Conservation (phyloP, 2,888 invertebrate species). For the Caenorhabditis doughertyi region DNA sequence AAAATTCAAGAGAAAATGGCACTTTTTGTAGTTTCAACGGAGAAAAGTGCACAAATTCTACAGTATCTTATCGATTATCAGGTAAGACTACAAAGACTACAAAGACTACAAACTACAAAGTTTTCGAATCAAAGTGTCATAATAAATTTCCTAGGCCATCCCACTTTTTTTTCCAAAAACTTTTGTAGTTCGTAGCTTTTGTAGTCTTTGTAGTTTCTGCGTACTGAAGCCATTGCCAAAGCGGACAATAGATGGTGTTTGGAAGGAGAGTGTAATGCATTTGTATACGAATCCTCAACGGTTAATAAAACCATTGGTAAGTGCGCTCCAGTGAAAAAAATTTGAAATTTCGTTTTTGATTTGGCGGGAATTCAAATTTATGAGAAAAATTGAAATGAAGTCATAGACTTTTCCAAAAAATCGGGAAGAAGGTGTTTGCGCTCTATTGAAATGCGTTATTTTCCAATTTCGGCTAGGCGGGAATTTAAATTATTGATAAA, state of each 20-base stretch:
- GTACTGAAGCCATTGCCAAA: conserved; percentile 26
- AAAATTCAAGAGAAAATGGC: conserved; percentile 65
- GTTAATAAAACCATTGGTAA: conserved; percentile 61
- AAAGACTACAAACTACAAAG: neutral
- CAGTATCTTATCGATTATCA: conserved; percentile 51
- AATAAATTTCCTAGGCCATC: too few species aligned
- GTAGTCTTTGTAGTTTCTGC: conserved; percentile 34
- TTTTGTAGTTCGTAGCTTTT: too few species aligned
- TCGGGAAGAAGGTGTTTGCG: too few species aligned
- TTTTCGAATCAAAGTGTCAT: too few species aligned
- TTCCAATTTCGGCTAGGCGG: too few species aligned
- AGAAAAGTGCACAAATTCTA: conserved; percentile 24
- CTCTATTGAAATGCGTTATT: too few species aligned
- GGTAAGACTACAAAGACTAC: neutral
- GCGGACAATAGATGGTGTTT: conserved; percentile 59
- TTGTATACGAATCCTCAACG: conserved; percentile 46
- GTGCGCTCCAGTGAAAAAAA: neutral
- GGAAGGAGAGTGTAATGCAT: conserved; percentile 70
- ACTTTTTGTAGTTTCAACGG: conserved; percentile 55
- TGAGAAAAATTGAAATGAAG: too few species aligned
- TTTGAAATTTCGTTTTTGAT: too few species aligned
- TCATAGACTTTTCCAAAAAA: too few species aligned
- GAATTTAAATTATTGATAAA: too few species aligned
- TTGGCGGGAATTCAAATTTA: too few species aligned
- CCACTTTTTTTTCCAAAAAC: too few species aligned